Evolutionary conservation across 2,888 invertebrate species (phyloP).

Genomic region (Dicranocentrus wangi): DNA sequence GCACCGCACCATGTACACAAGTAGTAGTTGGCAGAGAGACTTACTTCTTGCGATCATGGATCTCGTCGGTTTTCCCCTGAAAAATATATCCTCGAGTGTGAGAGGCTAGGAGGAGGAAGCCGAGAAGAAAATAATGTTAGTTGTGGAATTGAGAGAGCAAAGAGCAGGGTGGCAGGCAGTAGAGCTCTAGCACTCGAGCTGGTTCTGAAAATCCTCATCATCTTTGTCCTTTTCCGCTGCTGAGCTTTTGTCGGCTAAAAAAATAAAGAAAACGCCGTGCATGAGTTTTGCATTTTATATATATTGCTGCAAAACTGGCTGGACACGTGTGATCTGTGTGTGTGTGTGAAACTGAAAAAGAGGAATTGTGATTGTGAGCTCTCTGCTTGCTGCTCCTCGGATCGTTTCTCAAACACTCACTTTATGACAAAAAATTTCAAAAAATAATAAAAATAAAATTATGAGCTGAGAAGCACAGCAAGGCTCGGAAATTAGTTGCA

Average conservation of each 20-base stretch:
- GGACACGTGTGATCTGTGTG: too few species aligned
- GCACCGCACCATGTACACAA: background rate
- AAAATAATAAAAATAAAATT: too few species aligned
- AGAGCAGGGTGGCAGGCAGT: slow-evolving; percentile 58
- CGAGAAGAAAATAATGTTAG: slow-evolving; percentile 41
- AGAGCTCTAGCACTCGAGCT: slow-evolving; percentile 58
- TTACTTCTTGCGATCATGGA: background rate
- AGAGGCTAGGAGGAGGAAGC: slow-evolving; percentile 14
- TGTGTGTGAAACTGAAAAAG: slow-evolving; percentile 28
- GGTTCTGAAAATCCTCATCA: slow-evolving; percentile 50
- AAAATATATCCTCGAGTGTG: slow-evolving; percentile 15
- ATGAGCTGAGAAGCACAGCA: too few species aligned
- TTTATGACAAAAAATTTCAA: too few species aligned
- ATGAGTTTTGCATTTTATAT: slow-evolving; percentile 32
- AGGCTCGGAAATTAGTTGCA: too few species aligned
- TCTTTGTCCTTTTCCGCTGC: background rate
- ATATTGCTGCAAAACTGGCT: slow-evolving; percentile 46
- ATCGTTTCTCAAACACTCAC: too few species aligned
- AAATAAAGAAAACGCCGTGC: too few species aligned
- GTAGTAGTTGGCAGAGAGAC: too few species aligned
- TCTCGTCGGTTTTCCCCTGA: background rate
- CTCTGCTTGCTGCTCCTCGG: slow-evolving; percentile 42
- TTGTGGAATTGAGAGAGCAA: slow-evolving; percentile 52
- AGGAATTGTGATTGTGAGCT: background rate
- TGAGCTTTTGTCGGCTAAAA: slow-evolving; percentile 22